Base-by-base conservation (phyloP, 2,797 vertebrate species). In the Ara ararauna region DNA sequence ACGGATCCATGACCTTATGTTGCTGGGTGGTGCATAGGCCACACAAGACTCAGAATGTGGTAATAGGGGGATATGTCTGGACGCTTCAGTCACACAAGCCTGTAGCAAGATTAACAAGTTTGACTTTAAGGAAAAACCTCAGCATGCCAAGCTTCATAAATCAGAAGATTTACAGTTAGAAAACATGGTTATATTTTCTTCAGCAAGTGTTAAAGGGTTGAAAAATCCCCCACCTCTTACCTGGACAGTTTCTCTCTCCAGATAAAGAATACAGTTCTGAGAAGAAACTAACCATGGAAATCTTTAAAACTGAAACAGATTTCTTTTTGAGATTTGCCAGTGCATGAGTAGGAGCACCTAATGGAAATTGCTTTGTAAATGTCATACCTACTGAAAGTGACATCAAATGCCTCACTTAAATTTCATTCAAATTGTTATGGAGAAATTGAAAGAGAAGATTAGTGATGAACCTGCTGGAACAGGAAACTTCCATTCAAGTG, bases 331-430 rank as follows among this genome's bases (percentile, higher is more conserved):
- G 68, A 68, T 86, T 90, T 90, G 54, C 54, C 45, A 44, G 5
- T 87, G 56, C 16, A 30, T 48, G 38, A 61, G 44, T 72, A 54
- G 56, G 48, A 86, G 11, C 23, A 44, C 42, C 20, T 70, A 60
- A 73, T 88, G 34, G 66, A 90, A 91, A 87, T 61, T 56, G 27
- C 70, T 91, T 86, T 84, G 66, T 88, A 62, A 84, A 75, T 68
- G 54, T 64, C 53, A 40, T 62, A 20, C 40, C 47, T 85, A 22
- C 53, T 72, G 42, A 73, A 72, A 91, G 53, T 68, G 75, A 75
- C 38, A 90, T 40, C 2, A 2, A 11, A 83, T 90, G 40, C 64
- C 66, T 19, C 2, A 71, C 67, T 68, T 91, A 50, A 12, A 22
- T 84, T 92, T 81, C 72, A 90, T 86, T 95, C 67, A 26, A 60